Conservation (phyloP, 2,888 invertebrate genomes). For the Pandemis heparana region DNA sequence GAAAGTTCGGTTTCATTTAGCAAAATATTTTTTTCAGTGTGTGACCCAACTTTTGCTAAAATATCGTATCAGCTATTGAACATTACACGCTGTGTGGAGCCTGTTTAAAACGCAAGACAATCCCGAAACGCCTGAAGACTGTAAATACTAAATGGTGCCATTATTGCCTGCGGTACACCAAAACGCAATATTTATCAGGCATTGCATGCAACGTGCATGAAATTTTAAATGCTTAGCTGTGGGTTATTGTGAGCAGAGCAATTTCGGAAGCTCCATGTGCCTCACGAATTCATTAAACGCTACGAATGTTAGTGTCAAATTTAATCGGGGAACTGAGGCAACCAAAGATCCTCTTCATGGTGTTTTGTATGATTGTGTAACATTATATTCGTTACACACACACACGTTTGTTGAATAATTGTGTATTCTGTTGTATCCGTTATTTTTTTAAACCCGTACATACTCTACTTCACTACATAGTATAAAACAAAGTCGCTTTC, state of each 20-base stretch:
- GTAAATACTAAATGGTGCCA: neutral
- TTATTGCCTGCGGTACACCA: neutral
- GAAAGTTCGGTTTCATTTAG: too few species aligned
- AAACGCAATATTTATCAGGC: constrained; percentile 9
- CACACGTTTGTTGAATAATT: too few species aligned
- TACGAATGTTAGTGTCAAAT: neutral
- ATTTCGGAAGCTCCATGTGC: neutral
- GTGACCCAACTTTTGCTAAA: too few species aligned
- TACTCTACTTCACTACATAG: too few species aligned
- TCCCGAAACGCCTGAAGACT: neutral
- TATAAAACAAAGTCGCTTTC: too few species aligned
- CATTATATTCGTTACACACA: too few species aligned
- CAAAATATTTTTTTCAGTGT: too few species aligned
- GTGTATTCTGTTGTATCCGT: too few species aligned
- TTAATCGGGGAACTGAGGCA: neutral
- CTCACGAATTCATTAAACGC: neutral
- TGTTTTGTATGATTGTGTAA: too few species aligned
- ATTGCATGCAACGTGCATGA: constrained; percentile 9
- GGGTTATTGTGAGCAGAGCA: neutral
- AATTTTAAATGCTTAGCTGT: neutral
- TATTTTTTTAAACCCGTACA: too few species aligned
- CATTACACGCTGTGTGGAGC: neutral
- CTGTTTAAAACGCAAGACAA: neutral
- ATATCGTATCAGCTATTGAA: too few species aligned
- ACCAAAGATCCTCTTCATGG: too few species aligned